Conservation (phyloP, 2,797 vertebrate genomes). For the Phataginus tricuspis region DNA sequence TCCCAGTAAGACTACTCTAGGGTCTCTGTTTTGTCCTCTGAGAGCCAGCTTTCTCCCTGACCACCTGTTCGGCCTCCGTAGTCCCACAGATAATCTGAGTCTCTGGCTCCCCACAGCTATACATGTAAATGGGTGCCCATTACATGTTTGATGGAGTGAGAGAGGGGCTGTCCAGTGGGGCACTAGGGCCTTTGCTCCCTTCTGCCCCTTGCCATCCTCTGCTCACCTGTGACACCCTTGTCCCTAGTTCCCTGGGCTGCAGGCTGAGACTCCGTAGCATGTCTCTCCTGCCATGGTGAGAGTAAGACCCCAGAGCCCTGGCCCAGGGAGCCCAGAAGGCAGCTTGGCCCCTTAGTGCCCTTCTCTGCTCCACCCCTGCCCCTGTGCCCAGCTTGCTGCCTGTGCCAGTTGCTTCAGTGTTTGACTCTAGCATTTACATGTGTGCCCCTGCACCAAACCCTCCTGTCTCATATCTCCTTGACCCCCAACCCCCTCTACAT, state of each 20-base stretch:
- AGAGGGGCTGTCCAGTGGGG: background rate
- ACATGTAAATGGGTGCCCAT: background rate
- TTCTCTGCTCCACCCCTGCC: background rate
- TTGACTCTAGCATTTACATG: constrained; percentile 56
- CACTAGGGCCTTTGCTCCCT: background rate
- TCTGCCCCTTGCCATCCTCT: background rate
- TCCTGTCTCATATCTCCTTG: background rate
- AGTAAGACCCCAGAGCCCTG: background rate
- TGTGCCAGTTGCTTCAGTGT: constrained; percentile 76
- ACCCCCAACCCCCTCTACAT: background rate
- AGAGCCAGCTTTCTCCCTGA: background rate
- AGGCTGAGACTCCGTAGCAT: background rate
- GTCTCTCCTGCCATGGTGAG: background rate
- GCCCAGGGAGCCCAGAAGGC: background rate
- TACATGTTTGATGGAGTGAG: background rate
- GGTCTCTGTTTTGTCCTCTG: background rate
- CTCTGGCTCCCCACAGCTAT: background rate
- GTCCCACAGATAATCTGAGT: background rate
- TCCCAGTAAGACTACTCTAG: background rate
- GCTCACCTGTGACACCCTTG: background rate
- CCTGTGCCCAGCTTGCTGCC: constrained; percentile 60
- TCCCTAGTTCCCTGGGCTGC: background rate
- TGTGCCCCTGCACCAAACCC: background rate
- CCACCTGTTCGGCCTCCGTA: background rate
- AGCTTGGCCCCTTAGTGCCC: background rate